Conservation (phyloP, 2,888 invertebrate genomes). For the Pemphredon lugubris region DNA sequence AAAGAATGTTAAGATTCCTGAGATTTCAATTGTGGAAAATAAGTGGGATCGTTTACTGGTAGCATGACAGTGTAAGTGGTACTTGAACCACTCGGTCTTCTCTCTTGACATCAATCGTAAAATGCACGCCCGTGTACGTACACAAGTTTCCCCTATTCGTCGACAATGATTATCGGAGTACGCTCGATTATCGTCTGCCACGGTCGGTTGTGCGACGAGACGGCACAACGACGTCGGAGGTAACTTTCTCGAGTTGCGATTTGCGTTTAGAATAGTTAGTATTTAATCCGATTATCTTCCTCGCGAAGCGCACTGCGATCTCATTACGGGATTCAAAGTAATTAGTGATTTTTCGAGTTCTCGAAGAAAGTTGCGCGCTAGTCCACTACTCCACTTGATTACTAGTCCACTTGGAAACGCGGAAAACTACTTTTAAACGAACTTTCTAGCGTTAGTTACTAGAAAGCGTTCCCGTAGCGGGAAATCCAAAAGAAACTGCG, state of each 20-base stretch:
- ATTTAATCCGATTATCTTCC: background rate
- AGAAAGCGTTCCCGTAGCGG: too few species aligned
- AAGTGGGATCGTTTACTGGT: too few species aligned
- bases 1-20: too few species aligned
- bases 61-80: slow-evolving; percentile 16
- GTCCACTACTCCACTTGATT: too few species aligned
- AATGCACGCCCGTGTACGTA: slow-evolving; percentile 37
- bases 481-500: too few species aligned
- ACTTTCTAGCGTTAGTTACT: too few species aligned
- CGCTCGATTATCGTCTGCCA: slow-evolving; percentile 10
- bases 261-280: background rate
- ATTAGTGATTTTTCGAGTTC: background rate
- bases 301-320: background rate
- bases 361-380: background rate
- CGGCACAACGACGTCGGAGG: too few species aligned
- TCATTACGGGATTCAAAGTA: background rate
- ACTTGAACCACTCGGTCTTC: slow-evolving; percentile 7
- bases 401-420: too few species aligned
- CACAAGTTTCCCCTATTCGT: background rate
- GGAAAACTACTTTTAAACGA: too few species aligned
- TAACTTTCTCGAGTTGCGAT: background rate
- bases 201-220: too few species aligned
- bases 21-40: too few species aligned
- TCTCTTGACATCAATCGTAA: slow-evolving; percentile 41
- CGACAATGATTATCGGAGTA: slow-evolving; percentile 43